A percentile compares a stretch with the other conserved stretches of the same genome.
phyloP scores from a whole-genome alignment of 2,888 invertebrate species.

The Spodoptera exigua region DNA sequence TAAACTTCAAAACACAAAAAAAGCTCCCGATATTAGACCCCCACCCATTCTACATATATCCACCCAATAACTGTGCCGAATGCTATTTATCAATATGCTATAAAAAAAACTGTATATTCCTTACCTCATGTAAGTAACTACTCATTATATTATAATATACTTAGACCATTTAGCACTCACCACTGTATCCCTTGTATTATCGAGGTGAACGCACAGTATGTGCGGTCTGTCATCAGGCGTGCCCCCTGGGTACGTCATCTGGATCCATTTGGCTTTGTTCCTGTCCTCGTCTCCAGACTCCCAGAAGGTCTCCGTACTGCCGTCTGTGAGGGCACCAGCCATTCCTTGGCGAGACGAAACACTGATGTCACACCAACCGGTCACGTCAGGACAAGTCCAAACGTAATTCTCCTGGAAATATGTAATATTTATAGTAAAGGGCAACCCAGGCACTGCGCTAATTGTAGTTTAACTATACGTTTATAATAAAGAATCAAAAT shows the following conservation, averaged over 20 bases:
- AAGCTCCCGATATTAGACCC: too few species aligned
- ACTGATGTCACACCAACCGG: slow-evolving; percentile 93
- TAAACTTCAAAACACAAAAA: too few species aligned
- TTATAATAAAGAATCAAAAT: too few species aligned
- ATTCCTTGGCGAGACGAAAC: slow-evolving; percentile 98
- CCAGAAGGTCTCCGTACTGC: slow-evolving; percentile 99
- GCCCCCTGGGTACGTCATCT: slow-evolving; percentile 83
- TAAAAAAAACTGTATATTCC: too few species aligned
- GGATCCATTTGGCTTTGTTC: slow-evolving; percentile 96
- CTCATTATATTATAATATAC: too few species aligned
- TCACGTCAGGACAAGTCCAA: slow-evolving; percentile 93
- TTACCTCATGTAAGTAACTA: too few species aligned
- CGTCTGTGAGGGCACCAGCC: slow-evolving; percentile 97
- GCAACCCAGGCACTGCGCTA: too few species aligned
- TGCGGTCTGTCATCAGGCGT: slow-evolving; percentile 89
- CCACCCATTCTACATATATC: too few species aligned
- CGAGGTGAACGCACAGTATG: slow-evolving; percentile 96
- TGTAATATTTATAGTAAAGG: too few species aligned
- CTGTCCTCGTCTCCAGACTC: slow-evolving; percentile 99
- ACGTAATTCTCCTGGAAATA: slow-evolving; percentile 86
- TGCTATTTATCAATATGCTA: too few species aligned
- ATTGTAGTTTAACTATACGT: too few species aligned
- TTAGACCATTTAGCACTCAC: slow-evolving; percentile 87
- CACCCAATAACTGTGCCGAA: too few species aligned
- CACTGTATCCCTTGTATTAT: slow-evolving; percentile 97